Evolutionary conservation across 2,888 invertebrate genomes (phyloP), one percentile per base, ranked within the genome.

Genomic region (Caenorhabditis sp.): DNA sequence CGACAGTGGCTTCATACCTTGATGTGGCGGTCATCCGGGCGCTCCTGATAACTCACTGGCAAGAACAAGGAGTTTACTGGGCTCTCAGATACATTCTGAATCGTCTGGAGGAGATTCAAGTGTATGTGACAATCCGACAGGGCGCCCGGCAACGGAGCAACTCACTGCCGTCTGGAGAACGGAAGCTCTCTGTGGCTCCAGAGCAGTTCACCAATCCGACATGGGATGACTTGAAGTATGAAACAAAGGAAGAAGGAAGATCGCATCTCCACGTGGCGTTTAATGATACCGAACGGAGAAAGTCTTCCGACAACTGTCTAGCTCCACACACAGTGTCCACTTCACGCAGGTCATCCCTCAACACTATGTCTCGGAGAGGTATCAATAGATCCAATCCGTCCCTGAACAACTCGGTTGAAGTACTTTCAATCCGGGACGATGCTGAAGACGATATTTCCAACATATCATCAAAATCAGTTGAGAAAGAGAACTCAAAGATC

Each of bases 61-160:
- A 96, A 91, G 98, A 98, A 92, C 98, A 98, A 92, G 99, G 99
- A 0, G 95, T 98, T 13, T 96, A 96, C 92, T 99, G 99, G 99
- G 97, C 97, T 15, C 93, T 98, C 35, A 96, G 96, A 92, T 98
- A 95, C 76, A 80, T 92, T 11, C 81, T 90, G 50, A 89, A 92
- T 78, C 76, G 93, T 20, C 88, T 93, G 40, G 86, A 92, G n/a
- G 93, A 93, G 76, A 92, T 93, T 24, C 88, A 88, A 74, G 58
- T 80, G 13, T 82, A 82, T 62, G 79, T 82, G 28, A 74, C 76
- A 9, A 56, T 70, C 22, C 60, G 58, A 40, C 74, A 83, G 32
- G 65, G 82, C 1, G 53, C 70, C 0, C 64, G 85, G 9, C 84
- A 85, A 28, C 32, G 88, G n/a, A 88, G 88, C 40, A 87, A 88